Conservation (phyloP, 2,113 vertebrate species). For the Burhinus oedicnemus region DNA sequence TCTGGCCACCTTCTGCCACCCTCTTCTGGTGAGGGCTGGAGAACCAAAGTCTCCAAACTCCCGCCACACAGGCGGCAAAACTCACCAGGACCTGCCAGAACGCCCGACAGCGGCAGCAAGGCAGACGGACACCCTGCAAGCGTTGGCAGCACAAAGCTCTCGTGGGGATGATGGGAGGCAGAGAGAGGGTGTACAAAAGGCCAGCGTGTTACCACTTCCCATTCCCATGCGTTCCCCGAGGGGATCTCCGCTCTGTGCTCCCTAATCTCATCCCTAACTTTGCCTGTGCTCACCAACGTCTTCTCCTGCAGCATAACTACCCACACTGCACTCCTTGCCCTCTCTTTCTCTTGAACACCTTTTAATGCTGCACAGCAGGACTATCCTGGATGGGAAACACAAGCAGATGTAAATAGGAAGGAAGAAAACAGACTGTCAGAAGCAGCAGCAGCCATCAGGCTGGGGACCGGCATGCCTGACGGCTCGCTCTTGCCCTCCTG, state of each 20-base stretch:
- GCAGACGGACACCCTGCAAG: not conserved
- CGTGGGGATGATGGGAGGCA: not conserved
- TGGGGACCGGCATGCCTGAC: not conserved
- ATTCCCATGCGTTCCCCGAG: no score
- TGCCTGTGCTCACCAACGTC: not conserved
- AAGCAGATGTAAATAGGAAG: not conserved
- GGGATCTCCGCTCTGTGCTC: not conserved
- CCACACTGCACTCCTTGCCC: not conserved
- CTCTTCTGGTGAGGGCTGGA: not conserved
- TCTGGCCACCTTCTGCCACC: not conserved
- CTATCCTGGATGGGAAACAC: not conserved
- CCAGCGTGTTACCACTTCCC: accelerated
- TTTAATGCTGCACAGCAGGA: not conserved
- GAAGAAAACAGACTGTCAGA: not conserved
- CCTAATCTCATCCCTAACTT: not conserved
- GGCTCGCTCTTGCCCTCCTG: conserved; percentile 62
- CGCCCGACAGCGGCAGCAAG: accelerated
- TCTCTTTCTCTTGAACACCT: not conserved
- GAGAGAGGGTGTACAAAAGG: not conserved
- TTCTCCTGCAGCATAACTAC: not conserved
- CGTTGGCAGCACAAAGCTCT: not conserved
- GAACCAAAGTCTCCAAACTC: not conserved
- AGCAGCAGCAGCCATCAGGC: not conserved
- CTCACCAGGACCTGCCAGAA: not conserved
- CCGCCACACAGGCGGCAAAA: not conserved